phyloP scores from a whole-genome alignment of 2,797 vertebrate genomes.

The Lithobates pipiens region DNA sequence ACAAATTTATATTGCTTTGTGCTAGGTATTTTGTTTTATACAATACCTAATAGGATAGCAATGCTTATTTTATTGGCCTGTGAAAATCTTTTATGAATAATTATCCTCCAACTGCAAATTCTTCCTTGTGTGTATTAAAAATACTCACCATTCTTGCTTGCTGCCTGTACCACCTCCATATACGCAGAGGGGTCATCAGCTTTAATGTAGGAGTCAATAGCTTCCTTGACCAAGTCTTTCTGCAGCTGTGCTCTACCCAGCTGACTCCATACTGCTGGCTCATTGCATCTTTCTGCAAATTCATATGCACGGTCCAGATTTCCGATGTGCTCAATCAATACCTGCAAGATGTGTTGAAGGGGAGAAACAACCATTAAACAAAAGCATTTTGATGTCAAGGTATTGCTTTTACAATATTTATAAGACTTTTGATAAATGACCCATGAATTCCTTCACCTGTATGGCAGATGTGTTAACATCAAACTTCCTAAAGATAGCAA shows the following conservation, averaged over 20 bases:
- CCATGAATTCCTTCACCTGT: slow-evolving; percentile 77
- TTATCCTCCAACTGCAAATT: no score
- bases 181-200: slow-evolving; percentile 86
- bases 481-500: slow-evolving; percentile 93
- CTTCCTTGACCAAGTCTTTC: slow-evolving; percentile 89
- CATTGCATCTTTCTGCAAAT: slow-evolving; percentile 82
- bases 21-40: no score
- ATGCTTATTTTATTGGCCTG: no score
- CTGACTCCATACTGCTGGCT: slow-evolving; percentile 89
- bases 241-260: slow-evolving; percentile 87
- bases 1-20: no score
- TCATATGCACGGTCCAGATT: slow-evolving; percentile 79
- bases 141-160: slow-evolving; percentile 83
- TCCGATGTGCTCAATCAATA: slow-evolving; percentile 86
- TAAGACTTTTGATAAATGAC: background rate
- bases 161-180: slow-evolving; percentile 88
- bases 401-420: background rate
- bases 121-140: background rate
- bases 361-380: background rate
- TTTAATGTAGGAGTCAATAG: slow-evolving; percentile 89
- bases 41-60: no score
- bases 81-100: no score
- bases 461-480: slow-evolving; percentile 92
- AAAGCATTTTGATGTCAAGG: background rate
- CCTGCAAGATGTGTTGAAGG: slow-evolving; percentile 69